A percentile compares a stretch with the other conserved stretches of the same genome.
Evolutionary conservation across 1,140 invertebrate genomes (phyloP).

Genomic region (Brachionus paranguensis): DNA sequence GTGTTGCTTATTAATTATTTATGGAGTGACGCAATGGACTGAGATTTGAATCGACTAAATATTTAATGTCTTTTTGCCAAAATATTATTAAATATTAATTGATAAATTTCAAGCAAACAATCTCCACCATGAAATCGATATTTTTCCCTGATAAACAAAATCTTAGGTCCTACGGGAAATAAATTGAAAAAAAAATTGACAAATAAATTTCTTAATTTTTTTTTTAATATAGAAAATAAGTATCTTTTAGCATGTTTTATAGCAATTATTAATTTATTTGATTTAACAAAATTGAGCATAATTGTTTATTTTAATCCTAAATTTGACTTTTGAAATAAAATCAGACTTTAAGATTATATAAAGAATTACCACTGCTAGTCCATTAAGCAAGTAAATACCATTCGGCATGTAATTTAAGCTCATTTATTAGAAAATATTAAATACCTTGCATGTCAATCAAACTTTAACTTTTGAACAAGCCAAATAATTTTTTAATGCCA

Average conservation of each 20-base stretch:
- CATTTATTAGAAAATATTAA: no score
- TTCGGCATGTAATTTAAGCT: not conserved
- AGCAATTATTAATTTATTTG: not conserved
- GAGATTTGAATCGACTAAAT: not conserved
- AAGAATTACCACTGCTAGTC: not conserved
- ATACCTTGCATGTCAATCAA: no score
- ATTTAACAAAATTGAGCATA: not conserved
- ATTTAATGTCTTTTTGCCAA: not conserved
- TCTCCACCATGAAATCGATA: not conserved
- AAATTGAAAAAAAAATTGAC: not conserved
- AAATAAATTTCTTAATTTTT: not conserved
- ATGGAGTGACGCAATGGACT: not conserved
- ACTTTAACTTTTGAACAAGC: no score
- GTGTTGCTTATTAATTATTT: not conserved
- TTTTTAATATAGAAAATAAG: not conserved
- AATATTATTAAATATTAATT: constrained; percentile 31
- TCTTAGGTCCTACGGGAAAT: not conserved
- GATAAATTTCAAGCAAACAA: not conserved
- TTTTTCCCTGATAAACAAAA: not conserved
- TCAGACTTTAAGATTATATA: not conserved
- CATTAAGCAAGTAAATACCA: not conserved
- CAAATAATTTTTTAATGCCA: no score
- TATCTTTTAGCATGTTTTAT: not conserved
- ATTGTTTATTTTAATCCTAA: not conserved
- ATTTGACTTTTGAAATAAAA: not conserved